Base-by-base conservation (phyloP, 2,113 vertebrate species). In the Sclerurus mexicanus region DNA sequence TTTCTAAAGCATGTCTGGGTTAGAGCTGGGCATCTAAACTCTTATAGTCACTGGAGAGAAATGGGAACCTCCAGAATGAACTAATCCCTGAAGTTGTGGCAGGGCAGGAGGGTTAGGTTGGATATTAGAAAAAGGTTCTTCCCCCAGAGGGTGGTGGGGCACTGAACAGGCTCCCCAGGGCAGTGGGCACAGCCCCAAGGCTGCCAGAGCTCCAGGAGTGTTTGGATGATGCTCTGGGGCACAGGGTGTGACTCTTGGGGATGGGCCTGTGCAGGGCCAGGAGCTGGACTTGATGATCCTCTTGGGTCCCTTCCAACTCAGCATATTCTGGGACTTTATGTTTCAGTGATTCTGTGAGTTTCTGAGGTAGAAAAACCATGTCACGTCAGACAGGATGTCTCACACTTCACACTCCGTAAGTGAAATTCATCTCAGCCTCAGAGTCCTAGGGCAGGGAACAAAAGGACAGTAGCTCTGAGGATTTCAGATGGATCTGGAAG, bases 391-490 rank as follows among this genome's bases (percentile, higher is more conserved):
- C 19, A 62, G 55, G 14, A 30, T 50, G 18, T 50, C 19, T 77
- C 40, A 76, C 27, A 14, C 8, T 49, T 69, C 0, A 2, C 4
- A 20, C 10, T 59, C 64, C 4, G 0, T 30, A 68, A 33, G 33
- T 10, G 35, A 85, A 78, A 78, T 30, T 20, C 35, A 22, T 42
- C 30, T 81, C 55, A n/a, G 40, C 40, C 7, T 22, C 52, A n/a
- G 56, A 75, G 27, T n/a, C 24, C 17, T 15, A 37, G 50, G 25
- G 37, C 4, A 69, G 12, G 40, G 37, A 87, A 55, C 4, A 53
- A 53, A 53, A 49, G 27, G 52, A 31, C 30, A 27, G n/a, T 5
- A 64, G 37, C 42, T 39, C 52, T 66, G 23, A 47, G 30, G 31
- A 16, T 63, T 89, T 93, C 62, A 68, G 53, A 4, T 12, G 10